Percentiles rank a stretch among this genome's conserved stretches.
phyloP scores from a whole-genome alignment of 2,888 invertebrate species.

The Drosophila prostipennis region DNA sequence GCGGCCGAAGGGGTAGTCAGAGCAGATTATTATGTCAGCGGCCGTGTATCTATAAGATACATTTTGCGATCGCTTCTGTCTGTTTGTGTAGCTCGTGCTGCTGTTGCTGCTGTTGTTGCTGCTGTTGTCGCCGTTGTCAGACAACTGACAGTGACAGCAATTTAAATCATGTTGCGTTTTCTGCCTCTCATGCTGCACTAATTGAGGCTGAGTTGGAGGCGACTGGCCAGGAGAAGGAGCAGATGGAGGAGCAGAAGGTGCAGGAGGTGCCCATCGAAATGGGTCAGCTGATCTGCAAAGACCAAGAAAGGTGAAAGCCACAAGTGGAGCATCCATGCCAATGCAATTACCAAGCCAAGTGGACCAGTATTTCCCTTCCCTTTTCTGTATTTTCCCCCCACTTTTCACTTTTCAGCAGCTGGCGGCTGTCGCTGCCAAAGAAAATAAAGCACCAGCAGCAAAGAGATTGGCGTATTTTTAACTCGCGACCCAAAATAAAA shows the following conservation, averaged over 20 bases:
- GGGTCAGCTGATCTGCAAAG: constrained; percentile 22
- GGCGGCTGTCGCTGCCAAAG: constrained; percentile 34
- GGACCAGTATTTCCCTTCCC: neutral
- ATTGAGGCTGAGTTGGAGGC: constrained; percentile 46
- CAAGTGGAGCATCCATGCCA: constrained; percentile 3
- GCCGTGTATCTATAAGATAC: constrained; percentile 66
- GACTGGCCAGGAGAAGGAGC: neutral
- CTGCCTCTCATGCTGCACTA: constrained; percentile 51
- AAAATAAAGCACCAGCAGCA: constrained; percentile 21
- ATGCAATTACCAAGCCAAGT: constrained; percentile 26
- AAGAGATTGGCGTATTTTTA: constrained; percentile 38
- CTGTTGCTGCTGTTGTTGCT: constrained; percentile 75
- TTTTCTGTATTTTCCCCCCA: neutral
- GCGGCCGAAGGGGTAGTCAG: neutral
- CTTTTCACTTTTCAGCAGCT: constrained; percentile 3
- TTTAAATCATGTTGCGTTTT: constrained; percentile 77
- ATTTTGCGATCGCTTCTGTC: constrained; percentile 42
- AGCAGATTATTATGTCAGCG: constrained; percentile 69
- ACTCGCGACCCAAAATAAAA: constrained; percentile 25
- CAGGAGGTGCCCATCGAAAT: constrained; percentile 15
- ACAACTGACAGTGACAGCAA: constrained; percentile 81
- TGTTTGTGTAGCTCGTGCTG: constrained; percentile 35
- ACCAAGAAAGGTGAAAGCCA: neutral
- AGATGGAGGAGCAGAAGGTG: neutral
- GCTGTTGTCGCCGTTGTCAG: constrained; percentile 74